These are phyloP conservation scores for Noctilio leporinus DNA, from an alignment of 2,113 vertebrate genomes.

Conservation along the genomic window DNA sequence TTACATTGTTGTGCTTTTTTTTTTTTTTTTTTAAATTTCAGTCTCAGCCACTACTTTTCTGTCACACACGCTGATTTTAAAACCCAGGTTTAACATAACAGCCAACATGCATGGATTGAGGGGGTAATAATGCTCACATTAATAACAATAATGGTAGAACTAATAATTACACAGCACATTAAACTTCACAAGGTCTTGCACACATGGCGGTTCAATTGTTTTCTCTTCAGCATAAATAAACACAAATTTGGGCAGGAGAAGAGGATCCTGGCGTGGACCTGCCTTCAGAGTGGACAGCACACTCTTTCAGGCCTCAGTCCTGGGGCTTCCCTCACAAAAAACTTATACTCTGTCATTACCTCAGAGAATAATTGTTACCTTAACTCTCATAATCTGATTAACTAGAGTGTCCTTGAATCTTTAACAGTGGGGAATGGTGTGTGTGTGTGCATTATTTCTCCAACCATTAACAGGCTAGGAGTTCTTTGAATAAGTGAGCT, in stretches of 20 bases:
- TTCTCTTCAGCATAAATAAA: not conserved
- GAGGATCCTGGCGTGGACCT: not conserved
- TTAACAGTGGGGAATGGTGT: not conserved
- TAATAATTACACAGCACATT: not conserved
- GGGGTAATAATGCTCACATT: not conserved
- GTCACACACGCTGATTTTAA: not conserved
- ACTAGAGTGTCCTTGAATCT: not conserved
- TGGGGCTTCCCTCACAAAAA: not conserved
- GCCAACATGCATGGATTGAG: not conserved
- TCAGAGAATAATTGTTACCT: not conserved
- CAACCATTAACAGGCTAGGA: not conserved
- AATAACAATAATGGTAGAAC: not conserved
- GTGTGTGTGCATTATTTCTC: not conserved
- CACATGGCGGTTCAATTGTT: not conserved
- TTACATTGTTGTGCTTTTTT: fast-evolving
- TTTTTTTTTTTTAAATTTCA: not conserved
- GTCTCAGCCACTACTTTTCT: not conserved
- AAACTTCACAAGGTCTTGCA: not conserved
- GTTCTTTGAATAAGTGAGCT: not conserved
- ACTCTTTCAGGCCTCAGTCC: not conserved
- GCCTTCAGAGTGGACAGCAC: fast-evolving
- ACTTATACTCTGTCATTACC: not conserved
- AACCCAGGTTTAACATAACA: not conserved
- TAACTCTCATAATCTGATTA: not conserved
- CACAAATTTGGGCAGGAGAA: not conserved